phyloP scores from a whole-genome alignment of 2,113 vertebrate genomes.

The Megaceryle torquata region DNA sequence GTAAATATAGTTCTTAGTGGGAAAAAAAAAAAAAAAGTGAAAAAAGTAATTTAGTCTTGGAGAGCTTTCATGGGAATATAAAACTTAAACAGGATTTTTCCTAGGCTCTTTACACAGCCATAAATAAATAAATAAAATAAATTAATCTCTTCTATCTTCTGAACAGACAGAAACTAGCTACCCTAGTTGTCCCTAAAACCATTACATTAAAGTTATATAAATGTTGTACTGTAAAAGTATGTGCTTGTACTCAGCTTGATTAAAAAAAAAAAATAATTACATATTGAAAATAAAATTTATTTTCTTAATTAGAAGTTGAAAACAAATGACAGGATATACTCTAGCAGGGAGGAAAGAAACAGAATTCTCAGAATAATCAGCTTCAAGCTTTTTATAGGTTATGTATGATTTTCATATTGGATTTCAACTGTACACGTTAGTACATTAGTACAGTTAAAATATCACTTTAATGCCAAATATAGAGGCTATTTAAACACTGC shows the following conservation, averaged over 20 bases:
- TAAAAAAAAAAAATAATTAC: background rate
- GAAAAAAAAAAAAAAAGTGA: background rate
- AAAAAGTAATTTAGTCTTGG: background rate
- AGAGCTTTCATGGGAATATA: background rate
- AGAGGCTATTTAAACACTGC: background rate
- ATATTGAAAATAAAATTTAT: background rate
- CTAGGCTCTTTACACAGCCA: background rate
- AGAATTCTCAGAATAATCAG: background rate
- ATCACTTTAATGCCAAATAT: background rate
- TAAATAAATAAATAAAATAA: background rate
- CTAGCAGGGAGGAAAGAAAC: background rate
- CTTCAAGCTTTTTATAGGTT: background rate
- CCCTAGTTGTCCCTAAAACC: background rate
- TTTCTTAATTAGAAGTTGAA: background rate
- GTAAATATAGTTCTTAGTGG: background rate
- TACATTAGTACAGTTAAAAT: background rate
- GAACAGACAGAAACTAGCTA: background rate
- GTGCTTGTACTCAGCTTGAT: background rate
- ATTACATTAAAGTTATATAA: background rate
- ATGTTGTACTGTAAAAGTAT: background rate
- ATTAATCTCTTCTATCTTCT: background rate
- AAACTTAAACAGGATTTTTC: background rate
- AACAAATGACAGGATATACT: background rate
- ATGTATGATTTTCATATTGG: background rate
- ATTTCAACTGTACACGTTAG: background rate